These are phyloP conservation scores for Myotis planiceps DNA, from an alignment of 2,797 vertebrate species.

Conservation along the genomic window DNA sequence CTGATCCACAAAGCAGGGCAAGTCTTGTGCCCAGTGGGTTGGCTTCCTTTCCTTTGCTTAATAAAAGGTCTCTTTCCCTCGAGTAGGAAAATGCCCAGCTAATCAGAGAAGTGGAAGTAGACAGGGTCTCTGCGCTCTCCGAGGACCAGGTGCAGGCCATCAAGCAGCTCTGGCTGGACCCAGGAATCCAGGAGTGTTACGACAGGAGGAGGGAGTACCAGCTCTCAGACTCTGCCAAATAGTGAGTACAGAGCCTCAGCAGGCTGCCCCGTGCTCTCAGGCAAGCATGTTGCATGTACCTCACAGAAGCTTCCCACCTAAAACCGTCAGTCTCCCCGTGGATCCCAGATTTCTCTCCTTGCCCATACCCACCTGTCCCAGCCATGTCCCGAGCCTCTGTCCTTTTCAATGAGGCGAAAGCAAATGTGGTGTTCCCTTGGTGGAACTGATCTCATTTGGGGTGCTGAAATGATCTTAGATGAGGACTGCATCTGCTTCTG, in stretches of 20 bases:
- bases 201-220: constrained; percentile 91
- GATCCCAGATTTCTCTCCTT: neutral
- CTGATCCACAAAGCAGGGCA: neutral
- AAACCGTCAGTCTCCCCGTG: neutral
- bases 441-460: neutral
- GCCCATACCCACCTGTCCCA: neutral
- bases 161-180: constrained; percentile 90
- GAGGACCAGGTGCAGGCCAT: constrained; percentile 85
- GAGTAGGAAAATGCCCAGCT: constrained; percentile 85
- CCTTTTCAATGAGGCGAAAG: neutral
- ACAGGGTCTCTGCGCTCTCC: constrained; percentile 88
- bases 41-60: neutral
- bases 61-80: neutral
- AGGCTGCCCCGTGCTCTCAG: accelerated
- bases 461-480: neutral
- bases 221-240: constrained; percentile 92
- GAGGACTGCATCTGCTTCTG: neutral
- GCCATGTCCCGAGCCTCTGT: neutral
- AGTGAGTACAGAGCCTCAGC: constrained; percentile 85
- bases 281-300: accelerated
- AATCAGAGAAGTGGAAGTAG: constrained; percentile 91
- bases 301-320: neutral
- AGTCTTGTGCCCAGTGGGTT: neutral
- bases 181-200: constrained; percentile 91
- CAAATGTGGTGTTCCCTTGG: neutral